phyloP scores from a whole-genome alignment of 1,140 invertebrate species.

The Nebria ingens region DNA sequence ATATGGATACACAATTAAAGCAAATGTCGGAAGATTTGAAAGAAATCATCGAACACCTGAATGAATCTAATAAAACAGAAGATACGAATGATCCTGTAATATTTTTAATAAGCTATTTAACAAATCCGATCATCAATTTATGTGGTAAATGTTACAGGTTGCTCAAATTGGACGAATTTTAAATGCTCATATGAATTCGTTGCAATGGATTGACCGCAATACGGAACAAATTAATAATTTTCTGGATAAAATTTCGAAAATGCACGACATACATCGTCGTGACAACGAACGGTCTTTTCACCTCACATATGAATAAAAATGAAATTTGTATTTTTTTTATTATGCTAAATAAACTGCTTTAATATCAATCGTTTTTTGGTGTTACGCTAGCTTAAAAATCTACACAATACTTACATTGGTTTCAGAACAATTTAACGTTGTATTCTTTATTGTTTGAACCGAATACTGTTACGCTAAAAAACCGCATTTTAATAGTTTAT shows the following conservation, averaged over 20 bases:
- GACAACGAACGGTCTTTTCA: conserved; percentile 62
- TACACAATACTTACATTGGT: too few relatives aligned
- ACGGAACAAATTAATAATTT: conserved; percentile 62
- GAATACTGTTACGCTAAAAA: too few relatives aligned
- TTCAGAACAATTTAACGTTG: too few relatives aligned
- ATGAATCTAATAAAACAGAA: conserved; percentile 73
- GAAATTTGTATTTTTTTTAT: too few relatives aligned
- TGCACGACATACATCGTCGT: conserved; percentile 63
- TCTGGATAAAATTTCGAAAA: conserved; percentile 72
- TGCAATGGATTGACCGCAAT: conserved; percentile 84
- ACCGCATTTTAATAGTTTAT: too few relatives aligned
- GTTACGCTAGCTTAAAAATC: too few relatives aligned
- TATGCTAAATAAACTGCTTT: too few relatives aligned
- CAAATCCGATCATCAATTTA: too few relatives aligned
- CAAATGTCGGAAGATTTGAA: conserved; percentile 91
- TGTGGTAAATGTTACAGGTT: conserved; percentile 43
- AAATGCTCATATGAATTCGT: conserved; percentile 92
- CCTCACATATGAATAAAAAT: conserved; percentile 41
- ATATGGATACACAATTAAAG: conserved; percentile 83
- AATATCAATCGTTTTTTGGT: too few relatives aligned
- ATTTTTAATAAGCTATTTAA: conserved; percentile 17
- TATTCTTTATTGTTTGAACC: too few relatives aligned
- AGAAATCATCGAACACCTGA: conserved; percentile 89
- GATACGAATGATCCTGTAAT: conserved; percentile 78
- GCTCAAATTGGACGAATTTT: conserved; percentile 87